These are phyloP conservation scores for Carduelis carduelis DNA, from an alignment of 2,797 vertebrate species.

Conservation along the genomic window DNA sequence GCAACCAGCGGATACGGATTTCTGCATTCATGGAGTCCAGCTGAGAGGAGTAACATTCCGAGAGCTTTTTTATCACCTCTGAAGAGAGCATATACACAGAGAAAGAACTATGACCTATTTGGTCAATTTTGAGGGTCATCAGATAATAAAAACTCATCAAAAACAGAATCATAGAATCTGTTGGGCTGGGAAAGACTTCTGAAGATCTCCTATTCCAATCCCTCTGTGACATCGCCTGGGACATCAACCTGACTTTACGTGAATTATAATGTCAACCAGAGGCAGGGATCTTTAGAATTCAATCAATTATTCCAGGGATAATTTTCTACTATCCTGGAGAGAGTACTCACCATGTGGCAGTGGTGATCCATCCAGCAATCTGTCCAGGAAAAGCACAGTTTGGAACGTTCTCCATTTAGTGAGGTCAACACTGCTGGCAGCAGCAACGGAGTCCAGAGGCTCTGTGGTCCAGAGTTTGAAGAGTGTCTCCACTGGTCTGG, in stretches of 20 bases:
- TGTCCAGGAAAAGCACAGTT: constrained; percentile 92
- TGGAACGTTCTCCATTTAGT: constrained; percentile 94
- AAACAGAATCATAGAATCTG: neutral
- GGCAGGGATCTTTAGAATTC: neutral
- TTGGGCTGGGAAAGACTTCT: neutral
- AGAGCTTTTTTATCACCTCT: constrained; percentile 89
- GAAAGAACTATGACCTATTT: neutral
- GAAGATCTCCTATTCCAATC: neutral
- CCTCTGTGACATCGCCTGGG: neutral
- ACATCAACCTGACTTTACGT: neutral
- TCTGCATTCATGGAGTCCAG: constrained; percentile 91
- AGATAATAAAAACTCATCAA: neutral
- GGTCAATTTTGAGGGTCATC: neutral
- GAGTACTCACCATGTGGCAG: constrained; percentile 81
- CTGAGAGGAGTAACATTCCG: constrained; percentile 85
- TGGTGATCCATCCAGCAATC: constrained; percentile 87
- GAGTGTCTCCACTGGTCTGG: constrained; percentile 85
- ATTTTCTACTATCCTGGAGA: neutral
- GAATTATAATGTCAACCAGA: neutral
- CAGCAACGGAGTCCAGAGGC: constrained; percentile 75
- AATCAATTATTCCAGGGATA: neutral
- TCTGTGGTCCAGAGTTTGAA: constrained; percentile 86
- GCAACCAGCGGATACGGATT: constrained; percentile 94
- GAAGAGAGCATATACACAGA: constrained; percentile 14
- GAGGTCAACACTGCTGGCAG: constrained; percentile 82